Evolutionary conservation across 2,113 vertebrate genomes (phyloP).

Genomic region (Rafetus swinhoei): DNA sequence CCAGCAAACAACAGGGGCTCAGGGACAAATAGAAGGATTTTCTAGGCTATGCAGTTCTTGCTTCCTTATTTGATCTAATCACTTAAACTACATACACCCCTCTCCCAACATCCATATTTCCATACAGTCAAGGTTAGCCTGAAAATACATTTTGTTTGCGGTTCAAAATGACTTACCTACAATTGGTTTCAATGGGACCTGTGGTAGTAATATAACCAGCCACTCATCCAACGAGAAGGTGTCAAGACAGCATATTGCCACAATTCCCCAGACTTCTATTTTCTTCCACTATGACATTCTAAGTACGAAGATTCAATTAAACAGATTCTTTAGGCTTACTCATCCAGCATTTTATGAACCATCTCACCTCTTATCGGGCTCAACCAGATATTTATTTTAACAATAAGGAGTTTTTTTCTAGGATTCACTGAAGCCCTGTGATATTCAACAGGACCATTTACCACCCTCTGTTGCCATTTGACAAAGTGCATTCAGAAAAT

Average conservation of each 20-base stretch:
- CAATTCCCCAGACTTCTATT: constrained; percentile 67
- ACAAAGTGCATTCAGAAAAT: constrained; percentile 51
- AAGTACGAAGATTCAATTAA: constrained; percentile 76
- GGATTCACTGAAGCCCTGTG: constrained; percentile 58
- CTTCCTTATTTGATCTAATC: constrained; percentile 51
- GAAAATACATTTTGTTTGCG: constrained; percentile 47
- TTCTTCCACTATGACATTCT: constrained; percentile 42
- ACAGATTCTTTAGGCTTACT: constrained; percentile 70
- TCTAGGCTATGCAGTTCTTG: not conserved
- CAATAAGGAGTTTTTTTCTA: constrained; percentile 72
- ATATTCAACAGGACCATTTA: constrained; percentile 75
- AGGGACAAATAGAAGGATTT: constrained; percentile 42
- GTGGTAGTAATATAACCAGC: constrained; percentile 5
- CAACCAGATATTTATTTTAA: constrained; percentile 77
- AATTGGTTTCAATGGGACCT: constrained; percentile 55
- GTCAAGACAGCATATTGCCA: constrained; percentile 55
- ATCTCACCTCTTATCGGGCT: constrained; percentile 76
- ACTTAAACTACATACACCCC: constrained; percentile 36
- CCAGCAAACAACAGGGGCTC: constrained; percentile 60
- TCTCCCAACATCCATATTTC: not conserved
- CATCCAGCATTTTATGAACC: constrained; percentile 73
- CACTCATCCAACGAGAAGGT: constrained; percentile 41
- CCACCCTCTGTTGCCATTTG: constrained; percentile 55
- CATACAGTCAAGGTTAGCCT: not conserved
- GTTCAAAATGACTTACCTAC: not conserved